Evolutionary conservation across 1,140 invertebrate species (phyloP), one percentile per base, ranked within the genome.

Genomic region (Bacillus rossius): DNA sequence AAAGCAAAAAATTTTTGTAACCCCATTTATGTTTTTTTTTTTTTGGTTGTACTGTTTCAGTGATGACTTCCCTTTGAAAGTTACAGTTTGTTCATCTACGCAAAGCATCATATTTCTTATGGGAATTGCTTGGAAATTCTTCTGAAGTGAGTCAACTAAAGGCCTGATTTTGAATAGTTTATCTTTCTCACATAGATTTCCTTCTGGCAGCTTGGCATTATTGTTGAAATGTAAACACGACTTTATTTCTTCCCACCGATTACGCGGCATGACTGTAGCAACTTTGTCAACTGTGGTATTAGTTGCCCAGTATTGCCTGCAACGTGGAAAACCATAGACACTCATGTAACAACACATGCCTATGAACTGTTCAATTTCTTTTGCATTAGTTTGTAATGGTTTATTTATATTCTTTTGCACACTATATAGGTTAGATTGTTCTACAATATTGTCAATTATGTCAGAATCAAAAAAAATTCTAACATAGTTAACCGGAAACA

Each of bases 11-110:
- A 56, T 75, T 64, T 65, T 75, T 78, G 10, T 73, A 73, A 14
- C 72, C 73, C 67, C 71, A 72, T 60, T 77, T n/a, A n/a, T 78
- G 55, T 71, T 65, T 14, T 75, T 72, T 52, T 75, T 75, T 29
- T 68, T 61, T 23, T 63, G 67, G 43, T 68, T 54, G 60, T 78
- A 76, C 59, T 77, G 74, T 63, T 74, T 74, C 51, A 73, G 69
- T 57, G 63, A 62, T 61, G 72, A 65, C 48, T 61, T 57, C 5
- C 73, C 70, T 69, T 75, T 77, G 38, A 69, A 77, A 8, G 71
- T 63, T 59, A 76, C 71, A 67, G 77, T 75, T 25, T 45, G 43
- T n/a, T 45, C 43, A 13, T 45, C 43, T 5, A 45, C 43, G n/a
- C 17, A 70, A 59, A 67, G 50, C 70, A 64, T 61, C 64, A 43